Evolutionary conservation across 2,888 invertebrate genomes (phyloP), one percentile per base, ranked within the genome.

Genomic region (Drosophila suboccidentalis): DNA sequence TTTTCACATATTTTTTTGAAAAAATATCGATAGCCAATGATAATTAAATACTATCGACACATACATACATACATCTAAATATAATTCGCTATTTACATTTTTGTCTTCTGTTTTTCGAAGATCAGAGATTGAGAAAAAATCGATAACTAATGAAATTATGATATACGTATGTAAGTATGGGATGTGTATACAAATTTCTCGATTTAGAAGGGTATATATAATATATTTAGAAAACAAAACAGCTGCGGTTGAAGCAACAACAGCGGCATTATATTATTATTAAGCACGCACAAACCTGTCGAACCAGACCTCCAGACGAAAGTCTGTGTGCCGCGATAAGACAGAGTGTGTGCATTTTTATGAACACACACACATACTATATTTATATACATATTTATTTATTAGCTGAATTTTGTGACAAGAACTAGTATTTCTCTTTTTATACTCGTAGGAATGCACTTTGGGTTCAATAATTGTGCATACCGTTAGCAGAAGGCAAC

Each of bases 261-360:
- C 29, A 46, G 19, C 36, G 22, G 17, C 26, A 72, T 58, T 50
- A 50, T 53, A 49, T 39, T 77, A 44, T 51, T 65, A 39, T 17
- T 38, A 46, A 38, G 59, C 76, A 76, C 55, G 80, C 80, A 75
- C 41, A 43, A 76, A 79, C 76, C 80, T 75, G 76, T 79, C 26
- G 34, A 62, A 76, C 75, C 80, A 76, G 76, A 79, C 44, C 29
- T 22, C 44, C 69, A 77, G 61, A 73, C 49, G 46, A 73, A 74
- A 62, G 75, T 62, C 43, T 41, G 47, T 29, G 10, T 22, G n/a
- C 13, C 22, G n/a, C 51, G 69, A 69, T 69, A 59, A 69, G 51
- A 59, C 41, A 34, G 41, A 51, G 36, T 43, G 38, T 64, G 22
- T 60, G 39, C 43, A 53, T 44, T 29, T 29, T 54, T 43, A 55